A percentile compares a stretch with the other conserved stretches of the same genome.
phyloP scores from a whole-genome alignment of 2,888 invertebrate species.

The Calliopum simillimum region DNA sequence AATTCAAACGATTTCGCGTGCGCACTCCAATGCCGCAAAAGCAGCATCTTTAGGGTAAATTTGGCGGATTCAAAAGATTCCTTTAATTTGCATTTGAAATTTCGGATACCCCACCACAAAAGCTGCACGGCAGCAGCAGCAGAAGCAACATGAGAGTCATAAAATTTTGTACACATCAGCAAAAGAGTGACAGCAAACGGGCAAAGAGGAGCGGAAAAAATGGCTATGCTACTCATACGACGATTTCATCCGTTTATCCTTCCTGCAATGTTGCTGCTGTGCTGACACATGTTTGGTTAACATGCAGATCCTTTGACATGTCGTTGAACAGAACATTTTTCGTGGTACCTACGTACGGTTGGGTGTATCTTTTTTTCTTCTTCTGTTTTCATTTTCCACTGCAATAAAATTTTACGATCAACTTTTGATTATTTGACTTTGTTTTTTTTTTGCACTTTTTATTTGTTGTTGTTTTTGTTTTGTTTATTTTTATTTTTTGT shows the following conservation, averaged over 20 bases:
- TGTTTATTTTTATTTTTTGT: background rate
- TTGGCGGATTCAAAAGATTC: too few species aligned
- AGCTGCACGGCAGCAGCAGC: background rate
- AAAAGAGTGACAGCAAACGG: background rate
- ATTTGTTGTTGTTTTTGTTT: background rate
- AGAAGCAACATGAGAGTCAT: background rate
- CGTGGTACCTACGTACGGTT: background rate
- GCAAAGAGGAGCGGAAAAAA: too few species aligned
- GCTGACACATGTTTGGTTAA: background rate
- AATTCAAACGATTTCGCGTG: too few species aligned
- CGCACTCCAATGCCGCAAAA: too few species aligned
- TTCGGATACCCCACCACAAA: background rate
- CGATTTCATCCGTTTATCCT: background rate
- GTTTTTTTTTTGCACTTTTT: background rate
- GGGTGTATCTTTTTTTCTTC: background rate
- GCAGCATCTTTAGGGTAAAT: too few species aligned
- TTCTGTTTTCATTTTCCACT: constrained; percentile 4
- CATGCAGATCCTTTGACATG: constrained; percentile 15
- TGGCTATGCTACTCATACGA: background rate
- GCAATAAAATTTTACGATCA: constrained; percentile 39
- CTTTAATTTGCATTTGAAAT: constrained; percentile 1
- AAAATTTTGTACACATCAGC: background rate
- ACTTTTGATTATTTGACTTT: constrained; percentile 39
- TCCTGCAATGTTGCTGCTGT: too few species aligned
- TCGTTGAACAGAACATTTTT: background rate